phyloP scores from a whole-genome alignment of 2,797 vertebrate species.

The Chaetodon trifasciatus region DNA sequence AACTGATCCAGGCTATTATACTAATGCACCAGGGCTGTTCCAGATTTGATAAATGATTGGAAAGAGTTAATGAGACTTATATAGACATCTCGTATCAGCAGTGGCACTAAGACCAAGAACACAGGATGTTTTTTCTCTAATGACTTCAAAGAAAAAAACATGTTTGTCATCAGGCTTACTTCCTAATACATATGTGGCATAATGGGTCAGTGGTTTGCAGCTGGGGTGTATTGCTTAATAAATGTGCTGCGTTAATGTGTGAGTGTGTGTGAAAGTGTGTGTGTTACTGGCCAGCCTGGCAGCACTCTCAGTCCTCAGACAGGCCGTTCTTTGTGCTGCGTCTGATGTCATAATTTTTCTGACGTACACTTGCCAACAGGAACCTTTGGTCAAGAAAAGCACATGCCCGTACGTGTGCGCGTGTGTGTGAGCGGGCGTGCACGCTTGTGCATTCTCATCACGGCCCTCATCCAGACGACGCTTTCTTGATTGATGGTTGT shows the following conservation, averaged over 20 bases:
- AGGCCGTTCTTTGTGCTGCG: conserved; percentile 74
- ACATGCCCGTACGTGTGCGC: conserved; percentile 10
- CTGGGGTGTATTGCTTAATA: conserved; percentile 50
- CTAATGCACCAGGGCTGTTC: conserved; percentile 69
- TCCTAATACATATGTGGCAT: conserved; percentile 12
- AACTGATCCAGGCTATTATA: conserved; percentile 74
- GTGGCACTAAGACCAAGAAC: conserved; percentile 15
- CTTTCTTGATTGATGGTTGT: conserved; percentile 73
- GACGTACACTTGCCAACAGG: conserved; percentile 60
- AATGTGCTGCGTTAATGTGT: conserved; percentile 33
- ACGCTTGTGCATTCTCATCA: conserved; percentile 55
- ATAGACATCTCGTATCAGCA: conserved; percentile 55
- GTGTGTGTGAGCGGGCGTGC: conserved; percentile 15
- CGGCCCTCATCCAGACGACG: conserved; percentile 40
- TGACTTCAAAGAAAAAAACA: conserved; percentile 13
- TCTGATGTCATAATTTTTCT: conserved; percentile 79
- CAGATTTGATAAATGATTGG: conserved; percentile 72
- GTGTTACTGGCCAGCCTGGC: conserved; percentile 59
- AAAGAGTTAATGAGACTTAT: conserved; percentile 64
- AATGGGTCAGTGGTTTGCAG: conserved; percentile 36
- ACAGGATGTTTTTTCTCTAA: conserved; percentile 33
- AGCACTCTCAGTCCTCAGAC: conserved; percentile 66
- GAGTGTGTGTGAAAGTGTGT: conserved; percentile 35
- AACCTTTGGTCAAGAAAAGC: conserved; percentile 59
- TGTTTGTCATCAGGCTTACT: conserved; percentile 26